A percentile compares a stretch with the other conserved stretches of the same genome.
Evolutionary conservation across 2,797 vertebrate species (phyloP).

Genomic region (Xiphophorus birchmanni): DNA sequence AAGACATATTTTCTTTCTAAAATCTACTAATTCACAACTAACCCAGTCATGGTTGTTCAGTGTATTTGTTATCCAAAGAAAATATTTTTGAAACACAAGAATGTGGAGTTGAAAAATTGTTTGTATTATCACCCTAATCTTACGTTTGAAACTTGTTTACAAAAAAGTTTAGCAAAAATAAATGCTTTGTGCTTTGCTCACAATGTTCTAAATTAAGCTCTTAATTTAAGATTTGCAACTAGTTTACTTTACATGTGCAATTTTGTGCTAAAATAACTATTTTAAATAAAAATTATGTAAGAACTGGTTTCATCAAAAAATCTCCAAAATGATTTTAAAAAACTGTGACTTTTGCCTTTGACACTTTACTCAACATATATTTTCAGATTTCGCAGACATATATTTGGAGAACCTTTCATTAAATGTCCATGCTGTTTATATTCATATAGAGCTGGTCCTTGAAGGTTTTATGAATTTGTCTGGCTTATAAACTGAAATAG

Average conservation of each 20-base stretch:
- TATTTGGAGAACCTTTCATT: conserved; percentile 18
- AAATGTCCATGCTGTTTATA: conserved; percentile 28
- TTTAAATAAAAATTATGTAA: not conserved
- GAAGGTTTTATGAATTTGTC: conserved; percentile 38
- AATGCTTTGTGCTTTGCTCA: not conserved
- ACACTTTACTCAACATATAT: conserved; percentile 12
- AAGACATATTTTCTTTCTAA: not conserved
- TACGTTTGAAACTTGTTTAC: not conserved
- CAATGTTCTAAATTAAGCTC: not conserved
- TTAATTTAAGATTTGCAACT: no score
- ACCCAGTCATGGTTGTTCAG: conserved; percentile 8
- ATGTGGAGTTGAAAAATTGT: not conserved
- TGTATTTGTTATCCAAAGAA: not conserved
- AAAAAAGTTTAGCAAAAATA: not conserved
- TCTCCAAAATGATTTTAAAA: not conserved
- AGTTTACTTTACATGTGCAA: not conserved
- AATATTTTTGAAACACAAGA: not conserved
- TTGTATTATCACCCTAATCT: not conserved
- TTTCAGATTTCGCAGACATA: conserved; percentile 25
- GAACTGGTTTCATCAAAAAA: not conserved
- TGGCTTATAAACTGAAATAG: conserved; percentile 61
- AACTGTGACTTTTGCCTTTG: not conserved
- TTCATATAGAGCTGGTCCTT: conserved; percentile 29
- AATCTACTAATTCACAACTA: not conserved
- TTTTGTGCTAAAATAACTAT: not conserved